These are phyloP conservation scores for Falcaria lacertinaria DNA, from an alignment of 2,888 invertebrate genomes.

Conservation along the genomic window DNA sequence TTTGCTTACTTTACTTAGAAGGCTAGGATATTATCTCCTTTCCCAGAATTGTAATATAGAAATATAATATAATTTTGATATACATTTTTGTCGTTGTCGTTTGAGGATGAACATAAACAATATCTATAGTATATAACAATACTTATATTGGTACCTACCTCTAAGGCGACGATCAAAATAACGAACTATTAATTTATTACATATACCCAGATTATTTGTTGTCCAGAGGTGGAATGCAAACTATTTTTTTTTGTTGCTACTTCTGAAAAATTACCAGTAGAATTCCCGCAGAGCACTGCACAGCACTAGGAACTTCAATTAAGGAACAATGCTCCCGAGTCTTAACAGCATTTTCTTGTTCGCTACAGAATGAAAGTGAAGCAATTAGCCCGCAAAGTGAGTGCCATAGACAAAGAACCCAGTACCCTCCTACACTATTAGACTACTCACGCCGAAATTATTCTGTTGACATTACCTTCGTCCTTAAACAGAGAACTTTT, in stretches of 20 bases:
- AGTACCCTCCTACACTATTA: constrained; percentile 7
- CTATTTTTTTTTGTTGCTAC: constrained; percentile 17
- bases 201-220: too few species aligned
- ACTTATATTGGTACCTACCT: too few species aligned
- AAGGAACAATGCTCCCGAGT: constrained; percentile 60
- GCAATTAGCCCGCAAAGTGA: constrained; percentile 60
- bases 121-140: too few species aligned
- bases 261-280: constrained; percentile 15
- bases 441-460: background rate
- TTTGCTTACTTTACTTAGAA: background rate
- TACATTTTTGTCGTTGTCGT: too few species aligned
- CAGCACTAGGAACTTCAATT: constrained; percentile 51
- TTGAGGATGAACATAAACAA: too few species aligned
- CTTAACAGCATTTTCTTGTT: constrained; percentile 65
- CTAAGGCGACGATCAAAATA: too few species aligned
- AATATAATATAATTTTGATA: too few species aligned
- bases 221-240: constrained; percentile 19
- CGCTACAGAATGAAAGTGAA: constrained; percentile 57
- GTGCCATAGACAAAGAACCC: constrained; percentile 43
- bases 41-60: too few species aligned
- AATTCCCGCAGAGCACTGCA: constrained; percentile 9
- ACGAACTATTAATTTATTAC: too few species aligned
- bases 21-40: too few species aligned
- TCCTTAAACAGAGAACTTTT: too few species aligned
- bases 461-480: constrained; percentile 2